These are phyloP conservation scores for Seladonia tumulorum DNA, from an alignment of 2,888 invertebrate species.

Conservation along the genomic window DNA sequence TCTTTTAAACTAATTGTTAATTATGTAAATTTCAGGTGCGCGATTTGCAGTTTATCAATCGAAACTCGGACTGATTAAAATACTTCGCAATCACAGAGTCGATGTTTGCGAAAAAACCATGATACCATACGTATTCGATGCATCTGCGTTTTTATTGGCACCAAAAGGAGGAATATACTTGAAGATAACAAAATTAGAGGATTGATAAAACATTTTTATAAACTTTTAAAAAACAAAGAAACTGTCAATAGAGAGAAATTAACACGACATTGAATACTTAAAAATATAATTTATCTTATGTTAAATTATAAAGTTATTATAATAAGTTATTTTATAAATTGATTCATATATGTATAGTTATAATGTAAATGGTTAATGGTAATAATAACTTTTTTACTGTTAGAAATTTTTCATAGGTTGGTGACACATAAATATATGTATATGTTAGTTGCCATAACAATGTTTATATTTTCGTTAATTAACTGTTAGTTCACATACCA, in stretches of 20 bases:
- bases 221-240: background rate
- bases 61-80: conserved; percentile 81
- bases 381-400: background rate
- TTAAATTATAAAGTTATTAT: too few relatives aligned
- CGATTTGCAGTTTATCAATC: conserved; percentile 79
- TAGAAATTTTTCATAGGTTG: background rate
- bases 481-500: too few relatives aligned
- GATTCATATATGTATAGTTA: background rate
- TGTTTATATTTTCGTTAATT: too few relatives aligned
- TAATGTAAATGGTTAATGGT: background rate
- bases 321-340: background rate
- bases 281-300: background rate
- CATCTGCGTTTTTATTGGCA: conserved; percentile 71
- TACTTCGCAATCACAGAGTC: conserved; percentile 80
- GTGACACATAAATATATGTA: background rate
- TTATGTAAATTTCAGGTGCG: conserved; percentile 63
- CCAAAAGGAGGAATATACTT: conserved; percentile 79
- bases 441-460: background rate
- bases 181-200: conserved; percentile 70
- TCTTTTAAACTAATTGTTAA: background rate
- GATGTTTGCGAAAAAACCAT: conserved; percentile 78
- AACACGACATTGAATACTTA: background rate
- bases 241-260: background rate
- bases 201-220: background rate
- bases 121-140: conserved; percentile 73